Conservation (phyloP, 23 tunicate species). For the Oikopleura dioica region DNA sequence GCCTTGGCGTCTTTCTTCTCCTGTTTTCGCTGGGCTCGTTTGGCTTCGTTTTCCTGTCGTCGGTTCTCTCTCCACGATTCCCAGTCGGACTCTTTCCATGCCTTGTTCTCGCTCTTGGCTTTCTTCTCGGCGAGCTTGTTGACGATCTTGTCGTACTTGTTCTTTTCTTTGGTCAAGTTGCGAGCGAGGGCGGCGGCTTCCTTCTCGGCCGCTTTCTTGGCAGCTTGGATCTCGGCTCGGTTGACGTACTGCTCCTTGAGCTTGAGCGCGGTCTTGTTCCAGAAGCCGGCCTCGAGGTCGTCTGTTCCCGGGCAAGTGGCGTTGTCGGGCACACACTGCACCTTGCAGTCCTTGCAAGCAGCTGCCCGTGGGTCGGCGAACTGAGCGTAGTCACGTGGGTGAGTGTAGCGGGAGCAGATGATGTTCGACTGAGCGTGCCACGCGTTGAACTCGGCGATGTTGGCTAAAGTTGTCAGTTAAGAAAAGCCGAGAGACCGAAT, state of each 20-base stretch:
- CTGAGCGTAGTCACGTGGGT: not conserved
- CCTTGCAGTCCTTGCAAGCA: slow-evolving; percentile 3
- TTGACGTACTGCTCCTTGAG: not conserved
- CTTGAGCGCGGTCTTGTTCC: not conserved
- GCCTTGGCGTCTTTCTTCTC: too few species aligned
- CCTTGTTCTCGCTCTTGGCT: too few species aligned
- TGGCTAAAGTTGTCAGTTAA: not conserved
- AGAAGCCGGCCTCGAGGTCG: slow-evolving; percentile 9
- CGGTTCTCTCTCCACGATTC: too few species aligned
- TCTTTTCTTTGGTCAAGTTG: too few species aligned
- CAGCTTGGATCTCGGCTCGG: not conserved
- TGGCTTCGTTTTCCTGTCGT: too few species aligned
- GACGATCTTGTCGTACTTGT: too few species aligned
- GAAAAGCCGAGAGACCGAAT: too few species aligned
- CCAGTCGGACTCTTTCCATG: too few species aligned
- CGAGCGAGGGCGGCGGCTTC: too few species aligned
- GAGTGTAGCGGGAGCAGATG: not conserved
- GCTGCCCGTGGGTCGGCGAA: not conserved
- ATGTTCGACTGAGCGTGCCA: not conserved
- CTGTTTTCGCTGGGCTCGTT: too few species aligned
- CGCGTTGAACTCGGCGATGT: slow-evolving; percentile 4
- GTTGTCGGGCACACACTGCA: not conserved
- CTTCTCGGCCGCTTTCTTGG: too few species aligned
- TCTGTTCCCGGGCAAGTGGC: not conserved
- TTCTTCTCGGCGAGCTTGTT: too few species aligned